Conservation (phyloP, 2,113 vertebrate species). For the Macrotis lagotis region DNA sequence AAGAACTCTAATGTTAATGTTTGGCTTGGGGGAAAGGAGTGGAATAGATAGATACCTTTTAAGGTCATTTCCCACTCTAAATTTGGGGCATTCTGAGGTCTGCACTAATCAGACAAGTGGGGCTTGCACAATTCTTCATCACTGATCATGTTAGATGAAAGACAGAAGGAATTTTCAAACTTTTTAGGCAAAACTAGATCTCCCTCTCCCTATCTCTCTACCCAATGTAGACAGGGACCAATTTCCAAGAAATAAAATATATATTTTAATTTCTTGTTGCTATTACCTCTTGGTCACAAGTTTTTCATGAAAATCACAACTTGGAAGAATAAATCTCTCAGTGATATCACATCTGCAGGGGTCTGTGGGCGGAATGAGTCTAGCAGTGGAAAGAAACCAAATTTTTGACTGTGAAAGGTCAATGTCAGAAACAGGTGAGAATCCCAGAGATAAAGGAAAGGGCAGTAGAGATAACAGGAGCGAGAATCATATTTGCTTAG, state of each 20-base stretch:
- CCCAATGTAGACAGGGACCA: not conserved
- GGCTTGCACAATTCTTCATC: not conserved
- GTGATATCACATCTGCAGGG: not conserved
- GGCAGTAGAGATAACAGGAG: not conserved
- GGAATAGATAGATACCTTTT: not conserved
- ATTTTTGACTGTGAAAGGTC: not conserved
- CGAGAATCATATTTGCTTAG: not conserved
- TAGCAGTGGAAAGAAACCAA: not conserved
- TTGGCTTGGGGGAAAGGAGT: not conserved
- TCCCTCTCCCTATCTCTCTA: not conserved
- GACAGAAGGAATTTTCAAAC: not conserved
- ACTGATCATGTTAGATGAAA: not conserved
- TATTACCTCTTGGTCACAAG: not conserved
- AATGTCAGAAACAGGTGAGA: not conserved
- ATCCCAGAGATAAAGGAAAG: not conserved
- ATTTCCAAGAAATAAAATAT: not conserved
- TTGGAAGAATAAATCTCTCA: not conserved
- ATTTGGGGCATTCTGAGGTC: not conserved
- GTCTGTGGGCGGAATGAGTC: not conserved
- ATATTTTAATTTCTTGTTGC: not conserved
- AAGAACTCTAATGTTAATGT: not conserved
- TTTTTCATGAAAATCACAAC: not conserved
- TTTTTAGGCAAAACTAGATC: not conserved
- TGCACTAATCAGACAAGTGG: not conserved
- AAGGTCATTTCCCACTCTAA: not conserved